A percentile compares a stretch with the other conserved stretches of the same genome.
Conservation (phyloP, 2,113 vertebrate genomes). For the Vanacampus margaritifer region DNA sequence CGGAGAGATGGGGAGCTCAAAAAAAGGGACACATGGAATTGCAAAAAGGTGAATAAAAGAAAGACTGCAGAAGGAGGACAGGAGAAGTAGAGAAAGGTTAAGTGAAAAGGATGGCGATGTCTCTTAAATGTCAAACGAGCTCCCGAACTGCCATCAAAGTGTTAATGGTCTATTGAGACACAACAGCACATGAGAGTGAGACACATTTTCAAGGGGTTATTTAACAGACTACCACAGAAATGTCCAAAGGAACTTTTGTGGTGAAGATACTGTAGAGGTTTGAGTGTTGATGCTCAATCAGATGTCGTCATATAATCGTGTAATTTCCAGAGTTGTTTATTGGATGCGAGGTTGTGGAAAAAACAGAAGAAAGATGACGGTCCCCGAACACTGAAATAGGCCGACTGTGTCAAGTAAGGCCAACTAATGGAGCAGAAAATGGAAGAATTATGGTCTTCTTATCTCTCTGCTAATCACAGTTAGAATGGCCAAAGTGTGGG, state of each 20-base stretch:
- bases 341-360: conserved; percentile 13
- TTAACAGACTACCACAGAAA: neutral
- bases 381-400: conserved; percentile 31
- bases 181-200: conserved; percentile 1
- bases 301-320: neutral
- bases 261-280: neutral
- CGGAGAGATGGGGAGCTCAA: conserved; percentile 1
- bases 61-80: conserved; percentile 22
- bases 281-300: neutral
- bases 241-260: neutral
- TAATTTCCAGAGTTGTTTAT: neutral
- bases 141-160: conserved; percentile 10
- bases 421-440: conserved; percentile 67
- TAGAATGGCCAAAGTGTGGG: conserved; percentile 39
- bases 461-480: conserved; percentile 51
- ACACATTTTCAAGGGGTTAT: conserved; percentile 19
- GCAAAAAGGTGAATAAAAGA: conserved; percentile 26
- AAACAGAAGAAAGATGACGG: conserved; percentile 11
- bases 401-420: conserved; percentile 33
- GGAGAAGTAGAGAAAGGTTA: conserved; percentile 40
- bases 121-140: conserved; percentile 54
- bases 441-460: conserved; percentile 55
- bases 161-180: conserved; percentile 38
- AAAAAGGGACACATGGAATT: conserved; percentile 24
- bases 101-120: conserved; percentile 32